phyloP scores from a whole-genome alignment of 2,797 vertebrate genomes.

The Pangasius mekongensis region DNA sequence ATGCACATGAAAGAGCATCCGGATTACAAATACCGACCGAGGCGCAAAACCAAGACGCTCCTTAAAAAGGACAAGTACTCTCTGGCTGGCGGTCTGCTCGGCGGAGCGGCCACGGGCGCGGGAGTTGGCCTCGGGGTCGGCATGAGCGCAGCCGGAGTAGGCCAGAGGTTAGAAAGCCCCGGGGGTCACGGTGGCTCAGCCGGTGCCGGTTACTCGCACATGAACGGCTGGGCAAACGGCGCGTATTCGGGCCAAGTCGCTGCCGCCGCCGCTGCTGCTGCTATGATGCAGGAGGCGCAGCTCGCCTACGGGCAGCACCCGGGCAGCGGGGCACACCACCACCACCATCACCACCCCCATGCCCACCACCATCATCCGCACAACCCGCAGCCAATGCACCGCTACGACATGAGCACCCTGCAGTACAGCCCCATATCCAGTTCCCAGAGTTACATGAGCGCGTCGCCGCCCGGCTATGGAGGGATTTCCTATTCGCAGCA shows the following conservation, averaged over 20 bases:
- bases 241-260: constrained; percentile 92
- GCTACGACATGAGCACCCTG: constrained; percentile 90
- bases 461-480: constrained; percentile 90
- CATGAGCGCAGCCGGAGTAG: constrained; percentile 74
- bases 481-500: constrained; percentile 86
- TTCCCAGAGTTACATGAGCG: constrained; percentile 95
- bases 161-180: constrained; percentile 89
- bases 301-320: constrained; percentile 93
- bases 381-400: constrained; percentile 88
- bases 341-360: constrained; percentile 68
- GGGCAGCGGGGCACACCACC: constrained; percentile 82
- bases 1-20: constrained; percentile 99
- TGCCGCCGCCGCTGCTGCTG: constrained; percentile 90
- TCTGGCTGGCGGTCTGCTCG: constrained; percentile 88
- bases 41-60: constrained; percentile 95
- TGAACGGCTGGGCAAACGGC: constrained; percentile 96
- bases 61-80: constrained; percentile 99
- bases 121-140: constrained; percentile 78
- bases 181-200: constrained; percentile 78
- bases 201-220: constrained; percentile 85
- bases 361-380: constrained; percentile 89
- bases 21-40: constrained; percentile 98
- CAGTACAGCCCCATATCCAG: constrained; percentile 93
- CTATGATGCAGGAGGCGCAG: constrained; percentile 96
- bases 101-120: constrained; percentile 76